A percentile compares a stretch with the other conserved stretches of the same genome.
These are phyloP conservation scores for Drosophila insularis DNA, from an alignment of 1,140 invertebrate genomes.

Conservation along the genomic window DNA sequence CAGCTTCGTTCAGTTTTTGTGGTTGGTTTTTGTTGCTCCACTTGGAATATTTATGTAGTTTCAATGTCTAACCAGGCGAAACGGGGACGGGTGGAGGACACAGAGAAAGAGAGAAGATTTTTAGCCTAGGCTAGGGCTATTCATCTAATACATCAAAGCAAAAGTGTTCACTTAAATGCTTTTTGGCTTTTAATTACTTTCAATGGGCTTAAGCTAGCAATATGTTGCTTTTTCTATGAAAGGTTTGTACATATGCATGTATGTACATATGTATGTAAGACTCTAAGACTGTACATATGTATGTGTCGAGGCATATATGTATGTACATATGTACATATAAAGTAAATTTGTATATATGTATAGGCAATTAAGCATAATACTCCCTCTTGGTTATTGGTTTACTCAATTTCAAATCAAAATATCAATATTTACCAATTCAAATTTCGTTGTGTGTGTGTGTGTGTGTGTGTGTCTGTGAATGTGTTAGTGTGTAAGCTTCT, in stretches of 20 bases:
- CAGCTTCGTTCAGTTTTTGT: constrained; percentile 21
- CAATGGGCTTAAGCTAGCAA: constrained; percentile 26
- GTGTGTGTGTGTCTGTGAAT: constrained; percentile 2
- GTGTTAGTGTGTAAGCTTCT: constrained; percentile 23
- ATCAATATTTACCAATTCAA: constrained; percentile 64
- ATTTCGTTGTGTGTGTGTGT: not conserved
- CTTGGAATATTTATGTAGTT: constrained; percentile 28
- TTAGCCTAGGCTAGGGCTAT: not conserved
- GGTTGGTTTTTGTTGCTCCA: constrained; percentile 33
- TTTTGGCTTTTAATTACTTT: constrained; percentile 58
- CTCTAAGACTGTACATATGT: not conserved
- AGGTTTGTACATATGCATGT: constrained; percentile 16
- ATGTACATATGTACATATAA: not conserved
- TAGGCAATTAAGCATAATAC: constrained; percentile 31
- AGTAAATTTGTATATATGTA: not conserved
- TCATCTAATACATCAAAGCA: constrained; percentile 48
- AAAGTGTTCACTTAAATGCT: constrained; percentile 59
- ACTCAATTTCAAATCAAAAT: constrained; percentile 63
- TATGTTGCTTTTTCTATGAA: constrained; percentile 9
- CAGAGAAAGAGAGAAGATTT: not conserved
- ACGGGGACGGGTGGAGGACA: not conserved
- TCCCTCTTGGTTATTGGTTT: constrained; percentile 30
- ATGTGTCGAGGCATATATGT: not conserved
- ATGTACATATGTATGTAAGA: constrained; percentile 4
- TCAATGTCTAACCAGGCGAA: constrained; percentile 17